phyloP scores from a whole-genome alignment of 2,113 vertebrate genomes.

The Salminus brasiliensis region DNA sequence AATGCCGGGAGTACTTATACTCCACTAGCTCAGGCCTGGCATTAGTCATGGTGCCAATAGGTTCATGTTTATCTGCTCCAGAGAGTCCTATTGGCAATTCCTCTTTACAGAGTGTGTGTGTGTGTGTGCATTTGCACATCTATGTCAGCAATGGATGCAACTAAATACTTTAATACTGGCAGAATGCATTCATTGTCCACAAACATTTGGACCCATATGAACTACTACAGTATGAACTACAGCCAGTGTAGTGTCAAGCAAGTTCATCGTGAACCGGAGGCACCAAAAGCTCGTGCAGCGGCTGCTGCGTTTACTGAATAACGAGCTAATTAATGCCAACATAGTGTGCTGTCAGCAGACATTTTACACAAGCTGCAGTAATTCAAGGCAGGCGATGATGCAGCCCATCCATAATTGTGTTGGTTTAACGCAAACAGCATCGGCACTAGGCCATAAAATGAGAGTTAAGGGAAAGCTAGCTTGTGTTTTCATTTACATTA shows the following conservation, averaged over 20 bases:
- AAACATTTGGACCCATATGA: too few species aligned
- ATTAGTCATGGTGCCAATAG: too few species aligned
- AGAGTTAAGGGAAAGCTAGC: not conserved
- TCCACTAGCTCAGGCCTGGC: too few species aligned
- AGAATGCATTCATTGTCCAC: too few species aligned
- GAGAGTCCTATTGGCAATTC: too few species aligned
- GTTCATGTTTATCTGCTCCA: too few species aligned
- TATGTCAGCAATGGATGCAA: too few species aligned
- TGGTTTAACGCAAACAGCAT: conserved; percentile 13
- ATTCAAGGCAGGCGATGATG: conserved; percentile 1
- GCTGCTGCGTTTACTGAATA: not conserved
- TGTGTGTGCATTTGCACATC: too few species aligned
- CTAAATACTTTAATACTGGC: too few species aligned
- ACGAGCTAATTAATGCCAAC: conserved; percentile 1
- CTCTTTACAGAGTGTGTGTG: too few species aligned
- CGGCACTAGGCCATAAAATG: not conserved
- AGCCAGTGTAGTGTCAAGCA: not conserved
- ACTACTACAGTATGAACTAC: too few species aligned
- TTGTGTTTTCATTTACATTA: not conserved
- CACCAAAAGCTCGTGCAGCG: not conserved
- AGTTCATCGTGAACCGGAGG: not conserved
- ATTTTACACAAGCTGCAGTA: conserved; percentile 6
- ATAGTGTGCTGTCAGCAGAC: conserved; percentile 6
- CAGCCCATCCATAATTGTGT: not conserved
- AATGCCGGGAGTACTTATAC: too few species aligned